phyloP scores from a whole-genome alignment of 2,888 invertebrate species.

The Drosophila antonietae region DNA sequence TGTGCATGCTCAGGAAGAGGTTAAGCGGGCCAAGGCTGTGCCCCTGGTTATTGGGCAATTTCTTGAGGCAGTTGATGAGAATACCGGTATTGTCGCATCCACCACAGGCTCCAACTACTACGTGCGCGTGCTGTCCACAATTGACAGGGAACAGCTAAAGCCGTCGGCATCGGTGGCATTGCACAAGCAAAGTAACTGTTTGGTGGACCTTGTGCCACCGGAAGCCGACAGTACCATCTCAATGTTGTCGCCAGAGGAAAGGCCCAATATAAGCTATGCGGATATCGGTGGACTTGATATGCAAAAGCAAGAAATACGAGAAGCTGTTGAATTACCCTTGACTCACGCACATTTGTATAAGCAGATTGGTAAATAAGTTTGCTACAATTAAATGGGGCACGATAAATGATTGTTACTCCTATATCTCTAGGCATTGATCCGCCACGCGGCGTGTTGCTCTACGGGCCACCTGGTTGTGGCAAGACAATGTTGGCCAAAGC shows the following conservation, averaged over 20 bases:
- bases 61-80: slow-evolving; percentile 99
- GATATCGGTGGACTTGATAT: slow-evolving; percentile 99
- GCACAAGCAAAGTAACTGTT: slow-evolving; percentile 99
- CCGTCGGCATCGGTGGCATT: slow-evolving; percentile 99
- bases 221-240: slow-evolving; percentile 99
- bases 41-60: slow-evolving; percentile 99
- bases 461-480: slow-evolving; percentile 99
- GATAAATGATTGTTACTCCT: background rate
- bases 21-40: slow-evolving; percentile 99
- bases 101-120: slow-evolving; percentile 93
- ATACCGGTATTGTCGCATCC: slow-evolving; percentile 99
- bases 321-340: slow-evolving; percentile 98
- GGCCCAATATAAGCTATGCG: slow-evolving; percentile 97
- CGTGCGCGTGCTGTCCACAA: slow-evolving; percentile 90
- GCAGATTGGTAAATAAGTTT: slow-evolving; percentile 91
- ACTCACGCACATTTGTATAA: slow-evolving; percentile 99
- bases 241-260: slow-evolving; percentile 98
- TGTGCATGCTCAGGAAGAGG: slow-evolving; percentile 98
- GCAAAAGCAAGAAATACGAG: slow-evolving; percentile 99
- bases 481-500: slow-evolving; percentile 99
- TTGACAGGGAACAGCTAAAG: slow-evolving; percentile 98
- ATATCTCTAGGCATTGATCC: slow-evolving; percentile 91
- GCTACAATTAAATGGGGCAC: background rate
- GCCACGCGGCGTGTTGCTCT: slow-evolving; percentile 98
- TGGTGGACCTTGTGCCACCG: slow-evolving; percentile 99